Evolutionary conservation across 2,797 vertebrate species (phyloP).

Genomic region (Sebastes taczanowskii): DNA sequence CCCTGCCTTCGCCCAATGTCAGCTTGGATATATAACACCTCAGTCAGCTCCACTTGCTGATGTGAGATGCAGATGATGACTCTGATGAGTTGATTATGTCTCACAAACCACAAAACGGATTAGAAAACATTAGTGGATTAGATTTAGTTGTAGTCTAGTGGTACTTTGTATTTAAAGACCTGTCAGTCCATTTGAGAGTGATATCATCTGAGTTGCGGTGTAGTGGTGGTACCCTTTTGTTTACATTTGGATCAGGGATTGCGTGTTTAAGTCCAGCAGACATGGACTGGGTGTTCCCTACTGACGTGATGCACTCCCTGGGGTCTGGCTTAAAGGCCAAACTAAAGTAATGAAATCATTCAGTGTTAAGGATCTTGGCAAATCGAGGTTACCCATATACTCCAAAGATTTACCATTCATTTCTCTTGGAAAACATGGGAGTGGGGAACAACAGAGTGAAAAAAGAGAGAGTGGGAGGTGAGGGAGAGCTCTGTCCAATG

Average conservation of each 20-base stretch:
- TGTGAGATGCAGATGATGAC: neutral
- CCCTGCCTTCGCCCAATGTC: too few relatives aligned
- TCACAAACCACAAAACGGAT: neutral
- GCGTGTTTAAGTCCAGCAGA: constrained; percentile 32
- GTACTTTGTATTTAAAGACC: neutral
- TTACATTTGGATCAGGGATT: constrained; percentile 37
- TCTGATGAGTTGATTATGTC: neutral
- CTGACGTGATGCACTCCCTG: constrained; percentile 40
- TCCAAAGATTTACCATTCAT: constrained; percentile 63
- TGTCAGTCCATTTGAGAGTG: neutral
- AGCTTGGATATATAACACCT: neutral
- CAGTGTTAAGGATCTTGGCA: constrained; percentile 65
- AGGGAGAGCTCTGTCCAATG: constrained; percentile 70
- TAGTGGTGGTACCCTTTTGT: constrained; percentile 15
- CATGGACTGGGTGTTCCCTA: constrained; percentile 39
- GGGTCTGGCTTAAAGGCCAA: constrained; percentile 51
- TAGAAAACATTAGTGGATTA: neutral
- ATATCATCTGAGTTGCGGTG: neutral
- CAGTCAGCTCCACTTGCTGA: neutral
- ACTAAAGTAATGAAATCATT: constrained; percentile 69
- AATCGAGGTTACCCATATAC: constrained; percentile 53
- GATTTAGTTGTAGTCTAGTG: neutral
- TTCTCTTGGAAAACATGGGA: constrained; percentile 62
- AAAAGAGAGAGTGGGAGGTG: constrained; percentile 64
- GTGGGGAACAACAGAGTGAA: constrained; percentile 47